phyloP scores from a whole-genome alignment of 2,113 vertebrate genomes.

The Brachirus orientalis region DNA sequence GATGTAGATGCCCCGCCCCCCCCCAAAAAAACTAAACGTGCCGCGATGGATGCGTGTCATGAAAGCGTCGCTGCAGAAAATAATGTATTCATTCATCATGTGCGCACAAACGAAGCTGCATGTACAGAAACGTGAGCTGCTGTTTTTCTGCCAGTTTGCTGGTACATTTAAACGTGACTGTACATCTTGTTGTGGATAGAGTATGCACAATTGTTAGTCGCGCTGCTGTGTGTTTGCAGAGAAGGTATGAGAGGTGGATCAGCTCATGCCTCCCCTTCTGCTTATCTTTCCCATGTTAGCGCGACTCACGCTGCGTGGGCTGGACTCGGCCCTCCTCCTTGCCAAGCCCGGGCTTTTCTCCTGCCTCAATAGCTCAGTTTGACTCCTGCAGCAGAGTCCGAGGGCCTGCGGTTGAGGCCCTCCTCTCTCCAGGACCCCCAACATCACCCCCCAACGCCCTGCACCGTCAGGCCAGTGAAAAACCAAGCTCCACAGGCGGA shows the following conservation, averaged over 20 bases:
- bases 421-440: conserved; percentile 25
- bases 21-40: too few relatives aligned
- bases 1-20: too few relatives aligned
- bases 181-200: neutral
- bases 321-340: conserved; percentile 64
- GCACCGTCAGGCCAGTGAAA: conserved; percentile 2
- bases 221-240: conserved; percentile 22
- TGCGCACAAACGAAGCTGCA: too few relatives aligned
- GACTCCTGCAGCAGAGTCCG: conserved; percentile 50
- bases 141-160: neutral
- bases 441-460: neutral
- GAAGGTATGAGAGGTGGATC: conserved; percentile 36
- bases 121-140: too few relatives aligned
- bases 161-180: neutral
- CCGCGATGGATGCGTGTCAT: too few relatives aligned
- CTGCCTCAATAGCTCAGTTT: conserved; percentile 67
- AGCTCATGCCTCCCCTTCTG: conserved; percentile 36
- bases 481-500: neutral
- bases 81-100: too few relatives aligned
- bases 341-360: conserved; percentile 53
- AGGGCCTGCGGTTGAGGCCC: conserved; percentile 32
- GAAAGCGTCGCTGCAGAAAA: too few relatives aligned
- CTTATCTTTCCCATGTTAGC: conserved; percentile 68
- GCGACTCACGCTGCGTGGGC: conserved; percentile 66
- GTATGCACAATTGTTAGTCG: conserved; percentile 1